Evolutionary conservation across 2,797 vertebrate genomes (phyloP).

Genomic region (Falco naumanni): DNA sequence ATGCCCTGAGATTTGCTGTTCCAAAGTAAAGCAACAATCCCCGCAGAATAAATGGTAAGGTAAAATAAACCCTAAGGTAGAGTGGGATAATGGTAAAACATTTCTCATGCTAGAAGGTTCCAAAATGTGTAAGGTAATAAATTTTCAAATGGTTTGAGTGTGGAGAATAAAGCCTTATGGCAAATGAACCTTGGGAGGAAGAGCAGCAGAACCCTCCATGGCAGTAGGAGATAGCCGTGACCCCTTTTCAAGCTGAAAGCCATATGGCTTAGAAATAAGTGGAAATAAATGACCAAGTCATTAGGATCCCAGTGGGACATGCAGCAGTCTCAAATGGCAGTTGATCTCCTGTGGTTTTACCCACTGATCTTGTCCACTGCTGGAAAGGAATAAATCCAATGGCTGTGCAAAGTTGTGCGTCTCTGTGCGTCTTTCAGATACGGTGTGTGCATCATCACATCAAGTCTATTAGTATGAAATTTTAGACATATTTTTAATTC

Average conservation of each 20-base stretch:
- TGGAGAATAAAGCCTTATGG: background rate
- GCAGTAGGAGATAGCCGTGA: background rate
- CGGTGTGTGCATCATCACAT: fast-evolving
- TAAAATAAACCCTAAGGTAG: background rate
- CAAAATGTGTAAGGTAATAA: background rate
- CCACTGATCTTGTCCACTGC: background rate
- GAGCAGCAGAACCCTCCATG: background rate
- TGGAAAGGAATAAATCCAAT: background rate
- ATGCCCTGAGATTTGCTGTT: background rate
- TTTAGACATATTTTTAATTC: background rate
- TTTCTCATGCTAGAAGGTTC: background rate
- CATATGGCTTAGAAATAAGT: background rate
- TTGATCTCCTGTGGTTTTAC: background rate
- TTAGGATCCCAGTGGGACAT: background rate
- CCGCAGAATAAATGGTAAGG: background rate
- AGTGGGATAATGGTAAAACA: background rate
- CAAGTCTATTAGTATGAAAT: background rate
- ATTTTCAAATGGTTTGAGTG: background rate
- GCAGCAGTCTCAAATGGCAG: background rate
- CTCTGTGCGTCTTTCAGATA: background rate
- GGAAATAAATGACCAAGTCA: background rate
- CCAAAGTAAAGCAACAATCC: background rate
- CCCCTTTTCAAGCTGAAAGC: background rate
- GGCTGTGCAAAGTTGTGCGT: background rate
- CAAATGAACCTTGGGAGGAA: background rate